Conservation (phyloP, 2,888 invertebrate genomes). For the Abrostola tripartita region DNA sequence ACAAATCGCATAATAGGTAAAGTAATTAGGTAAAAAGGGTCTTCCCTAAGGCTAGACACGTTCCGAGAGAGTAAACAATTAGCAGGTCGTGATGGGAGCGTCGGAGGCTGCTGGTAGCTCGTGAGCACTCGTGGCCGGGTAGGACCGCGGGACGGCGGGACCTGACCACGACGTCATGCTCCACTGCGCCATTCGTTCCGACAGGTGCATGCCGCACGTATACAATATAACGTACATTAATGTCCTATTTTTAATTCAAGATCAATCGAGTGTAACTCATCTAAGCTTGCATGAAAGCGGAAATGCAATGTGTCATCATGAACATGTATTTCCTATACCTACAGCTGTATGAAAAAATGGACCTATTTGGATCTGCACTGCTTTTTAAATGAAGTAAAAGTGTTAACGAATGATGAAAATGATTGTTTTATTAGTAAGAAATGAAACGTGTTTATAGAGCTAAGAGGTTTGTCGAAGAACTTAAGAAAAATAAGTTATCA, state of each 20-base stretch:
- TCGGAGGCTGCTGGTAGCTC: slow-evolving; percentile 57
- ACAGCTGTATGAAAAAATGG: neutral
- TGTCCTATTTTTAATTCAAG: slow-evolving; percentile 26
- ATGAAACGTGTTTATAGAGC: no score
- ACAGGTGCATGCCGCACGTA: slow-evolving; percentile 73
- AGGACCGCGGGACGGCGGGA: slow-evolving; percentile 54
- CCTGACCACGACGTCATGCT: slow-evolving; percentile 74
- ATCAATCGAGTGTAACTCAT: slow-evolving; percentile 15
- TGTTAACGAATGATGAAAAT: no score
- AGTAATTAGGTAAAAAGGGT: slow-evolving; percentile 47
- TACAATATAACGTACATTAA: slow-evolving; percentile 39
- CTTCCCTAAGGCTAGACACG: slow-evolving; percentile 47
- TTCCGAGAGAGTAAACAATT: slow-evolving; percentile 61
- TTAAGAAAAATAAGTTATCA: neutral
- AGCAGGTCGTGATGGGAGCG: slow-evolving; percentile 70
- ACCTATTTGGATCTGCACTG: neutral
- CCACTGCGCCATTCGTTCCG: slow-evolving; percentile 75
- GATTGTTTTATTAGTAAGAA: no score
- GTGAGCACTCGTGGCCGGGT: slow-evolving; percentile 63
- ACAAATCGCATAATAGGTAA: slow-evolving; percentile 27
- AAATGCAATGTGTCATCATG: slow-evolving; percentile 37
- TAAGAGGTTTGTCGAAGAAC: no score
- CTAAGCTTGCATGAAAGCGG: slow-evolving; percentile 24
- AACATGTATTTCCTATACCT: neutral
- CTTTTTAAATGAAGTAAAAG: no score